Percentiles rank a stretch among this genome's conserved stretches.
Conservation (phyloP, 2,113 vertebrate genomes). For the Toxotes chatareus region DNA sequence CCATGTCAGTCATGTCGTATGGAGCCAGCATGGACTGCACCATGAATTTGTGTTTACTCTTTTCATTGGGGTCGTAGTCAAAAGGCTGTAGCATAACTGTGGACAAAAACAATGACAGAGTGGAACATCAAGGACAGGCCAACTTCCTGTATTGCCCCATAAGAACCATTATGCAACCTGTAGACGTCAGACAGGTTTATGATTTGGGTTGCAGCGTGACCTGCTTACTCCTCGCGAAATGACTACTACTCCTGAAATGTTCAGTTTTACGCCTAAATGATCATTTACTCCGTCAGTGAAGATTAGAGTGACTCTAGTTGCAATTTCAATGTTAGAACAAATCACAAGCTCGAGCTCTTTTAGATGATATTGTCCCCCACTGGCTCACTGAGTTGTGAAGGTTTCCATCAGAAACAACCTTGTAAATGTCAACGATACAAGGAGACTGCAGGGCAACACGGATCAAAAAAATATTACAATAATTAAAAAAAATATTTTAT, state of each 20-base stretch:
- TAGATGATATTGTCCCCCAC: background rate
- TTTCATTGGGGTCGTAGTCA: conserved; percentile 98
- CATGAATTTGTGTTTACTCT: conserved; percentile 99
- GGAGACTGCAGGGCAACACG: no score
- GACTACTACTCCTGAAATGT: background rate
- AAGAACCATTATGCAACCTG: background rate
- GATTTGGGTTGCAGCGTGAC: background rate
- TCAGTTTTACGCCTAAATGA: background rate
- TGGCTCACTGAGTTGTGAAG: background rate
- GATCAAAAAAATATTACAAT: no score
- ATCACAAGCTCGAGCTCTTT: background rate
- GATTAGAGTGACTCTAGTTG: background rate
- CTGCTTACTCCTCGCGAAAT: background rate
- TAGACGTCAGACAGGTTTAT: background rate
- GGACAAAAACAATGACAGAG: conserved; percentile 70
- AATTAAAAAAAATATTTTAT: no score
- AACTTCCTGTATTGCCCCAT: conserved; percentile 15
- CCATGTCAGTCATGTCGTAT: conserved; percentile 93
- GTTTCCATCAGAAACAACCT: background rate
- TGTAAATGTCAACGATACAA: no score
- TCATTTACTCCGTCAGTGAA: background rate
- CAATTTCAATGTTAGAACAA: background rate
- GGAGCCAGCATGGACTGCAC: conserved; percentile 95
- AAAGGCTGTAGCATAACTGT: conserved; percentile 98
- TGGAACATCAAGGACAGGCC: background rate